Evolutionary conservation across 2,113 vertebrate species (phyloP), one percentile per base, ranked within the genome.

Genomic region (Hyperopisus bebe): DNA sequence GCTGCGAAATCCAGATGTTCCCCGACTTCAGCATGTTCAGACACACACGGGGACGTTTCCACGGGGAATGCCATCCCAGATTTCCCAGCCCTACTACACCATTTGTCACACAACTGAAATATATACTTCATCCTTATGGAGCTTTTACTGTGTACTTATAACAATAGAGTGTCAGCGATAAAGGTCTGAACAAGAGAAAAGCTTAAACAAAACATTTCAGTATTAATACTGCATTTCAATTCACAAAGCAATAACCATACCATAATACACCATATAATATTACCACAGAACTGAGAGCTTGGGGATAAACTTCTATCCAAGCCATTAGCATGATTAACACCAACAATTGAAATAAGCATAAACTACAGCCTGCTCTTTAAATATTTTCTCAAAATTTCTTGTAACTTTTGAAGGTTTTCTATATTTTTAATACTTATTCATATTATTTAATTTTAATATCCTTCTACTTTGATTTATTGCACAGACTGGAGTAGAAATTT

Each of bases 11-110:
- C 91, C 92, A 94, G 92, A 94, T 94, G 92, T 93, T 91, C 90
- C 91, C 92, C 90, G 90, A 93, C 91, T 92, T 93, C 90, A 94
- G 92, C 92, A 93, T 92, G 92, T 94, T 92, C 88, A 92, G 90
- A 92, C 93, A 92, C 84, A 92, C 91, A 39, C 84, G 80, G 31
- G 58, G 48, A 62, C 10, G 44, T 62, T 88, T 82, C 80, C 87
- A 47, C 42, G 44, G 62, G 85, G 90, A 55, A 89, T 62, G 89
- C 87, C 88, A 53, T 83, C 62, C 19, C 58, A 44, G 47, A 31
- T 51, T 90, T 89, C 88, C 87, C 66, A 88, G 89, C 83, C 46
- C 42, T 86, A 50, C 13, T 51, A 62, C 48, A 83, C 88, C 31
- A 74, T 88, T 48, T 27, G 17, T 9, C 21, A 35, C 66, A 27